These are phyloP conservation scores for Coenonympha glycerion DNA, from an alignment of 2,888 invertebrate species.

Conservation along the genomic window DNA sequence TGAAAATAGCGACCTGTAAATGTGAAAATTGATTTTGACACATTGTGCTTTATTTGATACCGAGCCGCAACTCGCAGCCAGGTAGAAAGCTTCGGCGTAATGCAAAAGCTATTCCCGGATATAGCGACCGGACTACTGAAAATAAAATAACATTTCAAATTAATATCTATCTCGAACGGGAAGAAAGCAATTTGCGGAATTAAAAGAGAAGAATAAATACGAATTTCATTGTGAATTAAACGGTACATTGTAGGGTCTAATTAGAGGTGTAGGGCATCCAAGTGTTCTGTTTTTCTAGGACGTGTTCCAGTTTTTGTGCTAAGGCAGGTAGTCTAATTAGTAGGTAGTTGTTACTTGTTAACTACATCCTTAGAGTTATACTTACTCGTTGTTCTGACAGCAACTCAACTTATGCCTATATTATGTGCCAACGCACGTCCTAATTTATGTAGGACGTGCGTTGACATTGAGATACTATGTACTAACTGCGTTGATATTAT, in stretches of 20 bases:
- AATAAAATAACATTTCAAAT: conserved; percentile 32
- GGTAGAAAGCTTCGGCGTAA: conserved; percentile 51
- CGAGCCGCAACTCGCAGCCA: no score
- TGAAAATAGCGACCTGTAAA: conserved; percentile 66
- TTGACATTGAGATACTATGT: no score
- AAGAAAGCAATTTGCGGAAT: not conserved
- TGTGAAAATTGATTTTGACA: conserved; percentile 70
- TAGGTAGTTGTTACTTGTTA: no score
- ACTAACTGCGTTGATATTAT: no score
- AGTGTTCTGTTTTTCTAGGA: not conserved
- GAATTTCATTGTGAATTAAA: not conserved
- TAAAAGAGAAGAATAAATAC: conserved; percentile 3
- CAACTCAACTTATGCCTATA: no score
- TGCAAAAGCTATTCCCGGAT: conserved; percentile 57
- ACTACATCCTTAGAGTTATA: no score
- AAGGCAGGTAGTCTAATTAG: no score
- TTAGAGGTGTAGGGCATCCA: not conserved
- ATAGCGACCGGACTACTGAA: conserved; percentile 32
- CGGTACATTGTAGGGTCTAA: not conserved
- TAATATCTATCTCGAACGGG: conserved; percentile 12
- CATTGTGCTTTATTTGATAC: conserved; percentile 51
- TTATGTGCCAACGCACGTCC: no score
- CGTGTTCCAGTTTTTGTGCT: not conserved
- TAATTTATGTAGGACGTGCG: no score
- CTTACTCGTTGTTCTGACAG: no score